Evolutionary conservation across 2,888 invertebrate species (phyloP).

Genomic region (Ctena decussata): DNA sequence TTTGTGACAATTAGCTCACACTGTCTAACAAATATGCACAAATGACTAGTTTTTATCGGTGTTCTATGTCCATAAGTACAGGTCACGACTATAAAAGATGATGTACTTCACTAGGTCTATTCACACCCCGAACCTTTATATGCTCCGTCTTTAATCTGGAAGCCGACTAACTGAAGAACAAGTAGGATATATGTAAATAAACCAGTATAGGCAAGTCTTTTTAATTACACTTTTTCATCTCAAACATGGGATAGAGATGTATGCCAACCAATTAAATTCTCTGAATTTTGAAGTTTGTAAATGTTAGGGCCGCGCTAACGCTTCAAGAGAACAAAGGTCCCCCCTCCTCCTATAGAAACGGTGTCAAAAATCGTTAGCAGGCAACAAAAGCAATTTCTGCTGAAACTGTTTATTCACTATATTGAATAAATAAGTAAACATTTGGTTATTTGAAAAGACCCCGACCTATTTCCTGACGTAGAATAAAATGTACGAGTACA

Average conservation of each 20-base stretch:
- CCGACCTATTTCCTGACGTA: slow-evolving; percentile 62
- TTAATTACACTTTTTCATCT: slow-evolving; percentile 9
- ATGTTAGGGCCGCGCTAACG: slow-evolving; percentile 8
- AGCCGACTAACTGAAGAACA: slow-evolving; percentile 21
- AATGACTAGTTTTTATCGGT: slow-evolving; percentile 7
- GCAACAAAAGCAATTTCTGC: slow-evolving; percentile 58
- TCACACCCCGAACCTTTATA: slow-evolving; percentile 14
- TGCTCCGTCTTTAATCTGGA: slow-evolving; percentile 7
- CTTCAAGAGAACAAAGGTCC: not conserved
- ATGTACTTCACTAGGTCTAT: slow-evolving; percentile 54
- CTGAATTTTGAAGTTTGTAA: slow-evolving; percentile 8
- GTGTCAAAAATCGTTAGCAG: slow-evolving; percentile 1
- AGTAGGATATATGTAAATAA: slow-evolving; percentile 15
- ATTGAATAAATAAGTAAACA: slow-evolving; percentile 76
- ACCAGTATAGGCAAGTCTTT: slow-evolving; percentile 29
- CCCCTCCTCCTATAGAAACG: slow-evolving; percentile 6
- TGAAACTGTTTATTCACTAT: slow-evolving; percentile 69
- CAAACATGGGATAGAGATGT: not conserved
- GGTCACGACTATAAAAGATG: slow-evolving; percentile 53
- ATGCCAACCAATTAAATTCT: not conserved
- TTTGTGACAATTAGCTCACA: slow-evolving; percentile 13
- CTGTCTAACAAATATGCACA: slow-evolving; percentile 7
- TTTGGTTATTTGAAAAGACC: slow-evolving; percentile 66
- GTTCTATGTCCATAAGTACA: slow-evolving; percentile 27
- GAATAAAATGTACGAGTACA: slow-evolving; percentile 11